phyloP scores from a whole-genome alignment of 2,888 invertebrate genomes.

The Ceraclea dissimilis region DNA sequence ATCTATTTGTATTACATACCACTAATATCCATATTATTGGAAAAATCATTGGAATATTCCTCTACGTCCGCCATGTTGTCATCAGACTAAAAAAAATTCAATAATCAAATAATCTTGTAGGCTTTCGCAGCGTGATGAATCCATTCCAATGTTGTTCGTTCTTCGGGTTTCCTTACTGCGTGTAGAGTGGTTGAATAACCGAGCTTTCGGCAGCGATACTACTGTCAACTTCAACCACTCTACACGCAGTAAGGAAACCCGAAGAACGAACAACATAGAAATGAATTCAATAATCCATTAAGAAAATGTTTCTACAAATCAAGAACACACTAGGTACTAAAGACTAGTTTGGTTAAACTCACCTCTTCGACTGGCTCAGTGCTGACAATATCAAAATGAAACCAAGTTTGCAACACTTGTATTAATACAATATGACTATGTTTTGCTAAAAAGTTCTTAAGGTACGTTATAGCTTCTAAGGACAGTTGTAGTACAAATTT shows the following conservation, averaged over 20 bases:
- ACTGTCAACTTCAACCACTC: too few relatives aligned
- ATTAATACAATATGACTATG: conserved; percentile 62
- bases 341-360: too few relatives aligned
- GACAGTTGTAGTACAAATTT: conserved; percentile 65
- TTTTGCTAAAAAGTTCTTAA: conserved; percentile 59
- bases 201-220: too few relatives aligned
- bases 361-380: conserved; percentile 29
- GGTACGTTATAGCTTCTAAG: conserved; percentile 54
- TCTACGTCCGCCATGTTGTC: conserved; percentile 23
- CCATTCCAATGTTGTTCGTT: too few relatives aligned
- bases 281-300: too few relatives aligned
- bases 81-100: conserved; percentile 12
- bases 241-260: too few relatives aligned
- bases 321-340: too few relatives aligned
- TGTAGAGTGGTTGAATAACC: too few relatives aligned
- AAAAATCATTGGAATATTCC: conserved; percentile 19
- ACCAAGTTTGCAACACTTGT: conserved; percentile 59
- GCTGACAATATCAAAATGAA: conserved; percentile 52
- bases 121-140: too few relatives aligned
- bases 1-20: conserved; percentile 9
- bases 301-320: too few relatives aligned
- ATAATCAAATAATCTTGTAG: conserved; percentile 3
- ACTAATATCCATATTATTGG: conserved; percentile 17
- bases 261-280: too few relatives aligned
- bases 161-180: too few relatives aligned